phyloP scores from a whole-genome alignment of 2,797 vertebrate species.

The Scarus forsteni region DNA sequence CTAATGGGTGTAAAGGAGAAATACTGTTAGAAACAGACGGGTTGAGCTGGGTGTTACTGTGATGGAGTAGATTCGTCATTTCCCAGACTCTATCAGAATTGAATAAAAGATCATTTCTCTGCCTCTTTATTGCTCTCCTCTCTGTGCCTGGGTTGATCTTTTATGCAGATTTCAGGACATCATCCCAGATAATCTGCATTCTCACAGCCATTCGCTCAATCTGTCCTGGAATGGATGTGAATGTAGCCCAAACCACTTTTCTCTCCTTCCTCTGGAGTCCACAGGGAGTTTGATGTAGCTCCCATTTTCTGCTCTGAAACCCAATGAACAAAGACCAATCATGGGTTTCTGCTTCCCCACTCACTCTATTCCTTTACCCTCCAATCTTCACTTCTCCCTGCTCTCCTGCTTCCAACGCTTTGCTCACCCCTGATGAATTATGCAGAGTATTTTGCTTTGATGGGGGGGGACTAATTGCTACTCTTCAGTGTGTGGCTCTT shows the following conservation, averaged over 20 bases:
- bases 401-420: constrained; percentile 6
- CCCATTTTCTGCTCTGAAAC: constrained; percentile 40
- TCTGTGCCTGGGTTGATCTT: neutral
- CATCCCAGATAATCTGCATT: constrained; percentile 23
- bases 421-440: constrained; percentile 64
- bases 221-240: constrained; percentile 18
- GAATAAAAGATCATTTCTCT: neutral
- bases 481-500: constrained; percentile 39
- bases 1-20: neutral
- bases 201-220: neutral
- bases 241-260: constrained; percentile 26
- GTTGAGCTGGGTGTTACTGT: neutral
- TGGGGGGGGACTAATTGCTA: constrained; percentile 64
- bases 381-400: neutral
- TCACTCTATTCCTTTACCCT: neutral
- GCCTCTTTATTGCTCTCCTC: constrained; percentile 15
- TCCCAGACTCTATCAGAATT: neutral
- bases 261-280: constrained; percentile 16
- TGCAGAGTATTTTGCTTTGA: constrained; percentile 60
- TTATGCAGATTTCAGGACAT: constrained; percentile 23
- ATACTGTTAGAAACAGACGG: neutral
- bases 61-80: constrained; percentile 13
- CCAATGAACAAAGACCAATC: constrained; percentile 40
- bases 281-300: constrained; percentile 15
- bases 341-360: constrained; percentile 1